These are phyloP conservation scores for Standfussiana lucernea DNA, from an alignment of 2,888 invertebrate species.

Conservation along the genomic window DNA sequence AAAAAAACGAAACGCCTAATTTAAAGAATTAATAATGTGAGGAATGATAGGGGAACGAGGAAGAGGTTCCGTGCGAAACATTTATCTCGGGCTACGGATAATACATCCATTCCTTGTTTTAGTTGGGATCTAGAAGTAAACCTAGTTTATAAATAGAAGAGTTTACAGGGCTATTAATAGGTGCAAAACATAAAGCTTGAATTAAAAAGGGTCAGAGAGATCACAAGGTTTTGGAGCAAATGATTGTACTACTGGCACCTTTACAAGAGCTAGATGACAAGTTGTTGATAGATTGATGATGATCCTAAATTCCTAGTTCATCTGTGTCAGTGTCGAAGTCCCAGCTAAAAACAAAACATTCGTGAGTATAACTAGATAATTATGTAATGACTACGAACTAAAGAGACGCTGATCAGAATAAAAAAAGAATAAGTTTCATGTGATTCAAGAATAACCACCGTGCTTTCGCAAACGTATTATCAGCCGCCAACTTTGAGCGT, in stretches of 20 bases:
- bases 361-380: neutral
- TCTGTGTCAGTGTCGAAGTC: slow-evolving; percentile 57
- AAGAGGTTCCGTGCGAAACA: slow-evolving; percentile 10
- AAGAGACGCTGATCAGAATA: neutral
- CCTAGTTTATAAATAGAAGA: slow-evolving; percentile 10
- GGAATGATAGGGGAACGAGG: neutral
- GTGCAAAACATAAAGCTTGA: neutral
- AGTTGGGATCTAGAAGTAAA: neutral
- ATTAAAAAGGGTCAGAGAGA: slow-evolving; percentile 19
- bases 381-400: neutral
- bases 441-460: neutral
- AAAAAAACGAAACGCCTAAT: slow-evolving; percentile 6
- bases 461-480: neutral
- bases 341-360: slow-evolving; percentile 60
- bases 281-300: slow-evolving; percentile 52
- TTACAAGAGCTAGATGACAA: slow-evolving; percentile 48
- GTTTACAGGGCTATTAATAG: slow-evolving; percentile 9
- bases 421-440: neutral
- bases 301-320: slow-evolving; percentile 49
- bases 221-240: slow-evolving; percentile 34
- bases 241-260: slow-evolving; percentile 50
- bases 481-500: neutral
- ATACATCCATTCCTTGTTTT: neutral
- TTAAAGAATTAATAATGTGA: neutral
- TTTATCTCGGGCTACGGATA: neutral